Base-by-base conservation (phyloP, 2,888 invertebrate genomes). In the Nycteola revayana region DNA sequence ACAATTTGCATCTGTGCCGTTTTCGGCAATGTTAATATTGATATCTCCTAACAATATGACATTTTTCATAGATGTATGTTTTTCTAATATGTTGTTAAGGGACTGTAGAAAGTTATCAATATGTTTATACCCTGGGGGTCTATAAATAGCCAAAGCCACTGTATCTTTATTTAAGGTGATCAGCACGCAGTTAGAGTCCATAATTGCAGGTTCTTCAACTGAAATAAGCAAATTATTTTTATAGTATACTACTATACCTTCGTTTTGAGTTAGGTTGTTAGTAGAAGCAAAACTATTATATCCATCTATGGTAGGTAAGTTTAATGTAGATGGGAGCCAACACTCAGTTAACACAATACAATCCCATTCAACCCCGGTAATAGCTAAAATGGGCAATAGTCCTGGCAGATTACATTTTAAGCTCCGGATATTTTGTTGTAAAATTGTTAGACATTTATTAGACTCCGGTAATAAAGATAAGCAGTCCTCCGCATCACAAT, bases 231-330 rank as follows among this genome's bases (percentile, higher is more conserved):
- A 14, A 7, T 23, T 22, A 1, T 7, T 8, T 8, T 11, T 23
- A 8, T 7, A 8, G 11, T 29, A 29, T 7, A 23, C 10, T 1
- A 23, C 23, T 5, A 29, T 23, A 14, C 23, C 22, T 14, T 33
- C 32, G 23, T 33, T 33, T 9, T 33, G 32, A n/a, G 32, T 27
- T 6, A 22, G 27, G 17, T 33, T 33, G n/a, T 17, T 33, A 14
- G 22, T 17, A 10, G 32, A 26, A 9, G 32, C 32, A 17, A 33
- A 27, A 23, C 22, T 27, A 6, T 23, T 14, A 23, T 33, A 33
- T 17, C 27, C 23, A 23, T 33, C 23, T 2, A 33, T 5, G 9
- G 11, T 9, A 4, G 26, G 25, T 31, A 30, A 27, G 25, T 10
- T 27, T 33, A 9, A 7, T 8, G 11, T 9, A 0, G 23, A 29